A percentile compares a stretch with the other conserved stretches of the same genome.
Conservation (phyloP, 2,797 vertebrate genomes). For the Lagocephalus sceleratus region DNA sequence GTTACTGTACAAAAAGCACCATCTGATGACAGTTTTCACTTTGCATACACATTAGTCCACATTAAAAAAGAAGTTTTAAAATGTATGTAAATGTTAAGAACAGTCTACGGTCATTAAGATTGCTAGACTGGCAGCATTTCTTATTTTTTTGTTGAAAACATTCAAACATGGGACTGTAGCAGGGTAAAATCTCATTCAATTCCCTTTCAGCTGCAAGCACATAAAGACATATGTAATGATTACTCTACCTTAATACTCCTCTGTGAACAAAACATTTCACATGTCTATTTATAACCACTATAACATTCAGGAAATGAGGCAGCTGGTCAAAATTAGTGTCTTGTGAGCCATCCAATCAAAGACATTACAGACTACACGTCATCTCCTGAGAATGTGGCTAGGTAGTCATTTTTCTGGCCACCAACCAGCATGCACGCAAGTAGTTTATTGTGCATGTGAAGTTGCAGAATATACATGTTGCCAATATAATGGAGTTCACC, state of each 20-base stretch:
- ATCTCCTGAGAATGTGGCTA: constrained; percentile 59
- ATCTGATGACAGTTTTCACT: constrained; percentile 73
- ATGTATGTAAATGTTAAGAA: constrained; percentile 74
- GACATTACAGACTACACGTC: constrained; percentile 35
- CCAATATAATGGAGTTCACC: constrained; percentile 54
- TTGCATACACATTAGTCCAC: constrained; percentile 59
- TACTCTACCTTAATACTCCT: constrained; percentile 11
- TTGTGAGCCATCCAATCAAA: constrained; percentile 27
- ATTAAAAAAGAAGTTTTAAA: constrained; percentile 49
- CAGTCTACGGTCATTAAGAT: constrained; percentile 79
- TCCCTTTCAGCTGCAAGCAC: constrained; percentile 47
- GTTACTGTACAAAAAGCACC: constrained; percentile 81
- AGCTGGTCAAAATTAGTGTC: constrained; percentile 16
- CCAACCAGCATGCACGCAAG: constrained; percentile 26
- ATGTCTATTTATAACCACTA: constrained; percentile 4
- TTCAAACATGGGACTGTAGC: constrained; percentile 65
- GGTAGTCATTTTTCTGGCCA: constrained; percentile 33
- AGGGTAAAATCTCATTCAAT: constrained; percentile 41
- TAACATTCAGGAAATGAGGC: constrained; percentile 34
- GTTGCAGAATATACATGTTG: constrained; percentile 47
- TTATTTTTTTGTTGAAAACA: constrained; percentile 61
- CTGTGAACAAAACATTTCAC: constrained; percentile 26
- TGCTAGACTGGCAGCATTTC: constrained; percentile 74
- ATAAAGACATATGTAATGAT: constrained; percentile 37
- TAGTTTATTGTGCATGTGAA: constrained; percentile 32